A percentile compares a stretch with the other conserved stretches of the same genome.
Conservation (phyloP, 23 tunicate genomes). For the Phallusia fumigata region DNA sequence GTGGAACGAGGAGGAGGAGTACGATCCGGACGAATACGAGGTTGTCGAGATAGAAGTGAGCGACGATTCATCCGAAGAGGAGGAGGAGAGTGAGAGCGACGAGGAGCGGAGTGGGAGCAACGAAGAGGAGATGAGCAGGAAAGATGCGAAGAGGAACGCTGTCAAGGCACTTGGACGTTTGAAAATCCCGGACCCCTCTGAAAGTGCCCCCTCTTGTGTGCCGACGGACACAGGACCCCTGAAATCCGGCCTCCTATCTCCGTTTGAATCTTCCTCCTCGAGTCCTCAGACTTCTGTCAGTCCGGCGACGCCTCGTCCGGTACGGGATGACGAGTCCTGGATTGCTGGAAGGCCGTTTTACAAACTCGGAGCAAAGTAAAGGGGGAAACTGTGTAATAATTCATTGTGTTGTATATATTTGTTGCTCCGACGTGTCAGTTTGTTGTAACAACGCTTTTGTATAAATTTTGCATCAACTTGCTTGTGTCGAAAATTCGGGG, state of each 20-base stretch:
- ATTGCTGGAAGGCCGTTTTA: slow-evolving; percentile 24
- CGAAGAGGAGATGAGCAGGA: background rate
- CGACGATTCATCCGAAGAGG: slow-evolving; percentile 19
- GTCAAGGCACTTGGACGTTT: slow-evolving; percentile 17
- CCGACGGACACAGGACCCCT: background rate
- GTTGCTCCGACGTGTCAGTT: no score
- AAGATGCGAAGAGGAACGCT: slow-evolving; percentile 11
- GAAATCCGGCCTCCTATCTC: background rate
- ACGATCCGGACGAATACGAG: slow-evolving; percentile 94
- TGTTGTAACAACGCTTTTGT: background rate
- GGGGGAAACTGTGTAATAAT: background rate
- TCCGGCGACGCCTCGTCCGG: slow-evolving; percentile 33
- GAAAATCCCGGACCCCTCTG: background rate
- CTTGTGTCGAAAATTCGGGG: no score
- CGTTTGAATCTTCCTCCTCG: slow-evolving; percentile 13
- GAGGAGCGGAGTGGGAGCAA: background rate
- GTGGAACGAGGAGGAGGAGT: slow-evolving; percentile 79
- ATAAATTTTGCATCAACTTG: background rate
- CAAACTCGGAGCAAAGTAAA: slow-evolving; percentile 37
- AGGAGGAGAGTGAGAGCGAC: background rate
- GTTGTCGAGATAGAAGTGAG: slow-evolving; percentile 74
- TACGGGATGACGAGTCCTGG: slow-evolving; percentile 58
- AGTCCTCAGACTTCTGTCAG: slow-evolving; percentile 12
- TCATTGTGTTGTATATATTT: background rate
- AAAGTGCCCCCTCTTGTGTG: background rate